Percentiles rank a stretch among this genome's conserved stretches.
Evolutionary conservation across 2,888 invertebrate species (phyloP).

Genomic region (Dasypolia templi): DNA sequence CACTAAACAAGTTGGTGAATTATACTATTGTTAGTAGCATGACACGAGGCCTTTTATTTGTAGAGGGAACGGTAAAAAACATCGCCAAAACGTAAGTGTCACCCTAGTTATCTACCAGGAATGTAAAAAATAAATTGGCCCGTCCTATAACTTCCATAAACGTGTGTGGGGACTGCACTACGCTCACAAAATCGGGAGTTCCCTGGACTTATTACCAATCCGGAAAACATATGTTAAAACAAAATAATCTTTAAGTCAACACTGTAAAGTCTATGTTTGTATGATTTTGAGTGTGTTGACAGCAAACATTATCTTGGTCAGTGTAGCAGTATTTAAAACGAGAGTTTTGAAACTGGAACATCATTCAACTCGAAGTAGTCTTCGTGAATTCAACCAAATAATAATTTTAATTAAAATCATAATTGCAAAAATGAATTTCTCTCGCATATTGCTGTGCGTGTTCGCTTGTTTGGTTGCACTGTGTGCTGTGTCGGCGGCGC

Average conservation of each 20-base stretch:
- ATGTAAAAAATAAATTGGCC: too few relatives aligned
- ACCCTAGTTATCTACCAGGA: too few relatives aligned
- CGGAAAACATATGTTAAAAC: constrained; percentile 6
- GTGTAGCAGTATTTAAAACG: constrained; percentile 48
- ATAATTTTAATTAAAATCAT: constrained; percentile 36
- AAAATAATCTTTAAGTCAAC: neutral
- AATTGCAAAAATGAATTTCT: constrained; percentile 75
- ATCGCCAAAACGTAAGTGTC: too few relatives aligned
- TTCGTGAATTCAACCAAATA: constrained; percentile 23
- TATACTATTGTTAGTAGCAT: too few relatives aligned
- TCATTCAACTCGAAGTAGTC: constrained; percentile 47
- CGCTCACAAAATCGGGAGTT: constrained; percentile 45
- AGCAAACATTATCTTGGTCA: neutral
- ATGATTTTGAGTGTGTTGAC: neutral
- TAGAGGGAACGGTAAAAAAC: too few relatives aligned
- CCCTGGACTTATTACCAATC: constrained; percentile 42
- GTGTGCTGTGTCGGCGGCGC: constrained; percentile 74
- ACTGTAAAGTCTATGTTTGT: constrained; percentile 6
- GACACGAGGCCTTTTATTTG: too few relatives aligned
- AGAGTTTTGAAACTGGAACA: constrained; percentile 25
- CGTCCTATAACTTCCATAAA: too few relatives aligned
- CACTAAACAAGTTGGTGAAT: too few relatives aligned
- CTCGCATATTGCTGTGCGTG: constrained; percentile 73
- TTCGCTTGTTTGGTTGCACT: constrained; percentile 75
- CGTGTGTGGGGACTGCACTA: constrained; percentile 21